phyloP scores from a whole-genome alignment of 2,888 invertebrate species.

The Shargacucullia verbasci region DNA sequence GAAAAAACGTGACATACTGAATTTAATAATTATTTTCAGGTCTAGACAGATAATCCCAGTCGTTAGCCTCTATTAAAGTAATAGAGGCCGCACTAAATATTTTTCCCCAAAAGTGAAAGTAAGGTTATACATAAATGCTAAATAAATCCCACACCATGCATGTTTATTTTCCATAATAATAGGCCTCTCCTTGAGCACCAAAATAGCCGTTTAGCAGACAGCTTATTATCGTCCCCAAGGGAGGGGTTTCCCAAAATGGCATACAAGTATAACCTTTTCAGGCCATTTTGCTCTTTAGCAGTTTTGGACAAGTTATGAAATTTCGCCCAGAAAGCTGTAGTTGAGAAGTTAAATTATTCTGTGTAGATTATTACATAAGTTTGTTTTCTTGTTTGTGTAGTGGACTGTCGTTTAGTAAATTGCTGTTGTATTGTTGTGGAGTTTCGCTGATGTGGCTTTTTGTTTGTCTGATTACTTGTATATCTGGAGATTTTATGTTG shows the following conservation, averaged over 20 bases:
- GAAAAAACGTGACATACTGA: too few species aligned
- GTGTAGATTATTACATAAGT: conserved; percentile 42
- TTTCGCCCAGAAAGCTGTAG: conserved; percentile 36
- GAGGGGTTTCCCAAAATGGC: conserved; percentile 53
- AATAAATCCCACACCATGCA: conserved; percentile 23
- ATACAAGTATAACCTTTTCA: conserved; percentile 54
- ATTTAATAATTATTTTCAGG: too few species aligned
- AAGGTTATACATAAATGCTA: neutral
- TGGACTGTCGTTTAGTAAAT: conserved; percentile 44
- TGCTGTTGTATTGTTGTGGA: conserved; percentile 36
- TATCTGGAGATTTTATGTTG: conserved; percentile 5
- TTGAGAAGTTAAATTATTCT: conserved; percentile 44
- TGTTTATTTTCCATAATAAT: conserved; percentile 33
- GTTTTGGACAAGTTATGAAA: conserved; percentile 46
- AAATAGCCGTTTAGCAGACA: conserved; percentile 44
- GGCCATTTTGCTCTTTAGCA: conserved; percentile 37
- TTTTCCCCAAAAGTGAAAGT: neutral
- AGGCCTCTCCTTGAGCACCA: conserved; percentile 32
- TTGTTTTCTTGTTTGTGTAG: conserved; percentile 35
- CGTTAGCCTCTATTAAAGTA: too few species aligned
- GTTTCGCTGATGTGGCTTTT: conserved; percentile 28
- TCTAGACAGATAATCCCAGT: too few species aligned
- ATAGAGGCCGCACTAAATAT: too few species aligned
- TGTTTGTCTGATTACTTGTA: conserved; percentile 17
- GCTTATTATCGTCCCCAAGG: conserved; percentile 44